phyloP scores from a whole-genome alignment of 2,797 vertebrate species.

The Pseudochirops cupreus region DNA sequence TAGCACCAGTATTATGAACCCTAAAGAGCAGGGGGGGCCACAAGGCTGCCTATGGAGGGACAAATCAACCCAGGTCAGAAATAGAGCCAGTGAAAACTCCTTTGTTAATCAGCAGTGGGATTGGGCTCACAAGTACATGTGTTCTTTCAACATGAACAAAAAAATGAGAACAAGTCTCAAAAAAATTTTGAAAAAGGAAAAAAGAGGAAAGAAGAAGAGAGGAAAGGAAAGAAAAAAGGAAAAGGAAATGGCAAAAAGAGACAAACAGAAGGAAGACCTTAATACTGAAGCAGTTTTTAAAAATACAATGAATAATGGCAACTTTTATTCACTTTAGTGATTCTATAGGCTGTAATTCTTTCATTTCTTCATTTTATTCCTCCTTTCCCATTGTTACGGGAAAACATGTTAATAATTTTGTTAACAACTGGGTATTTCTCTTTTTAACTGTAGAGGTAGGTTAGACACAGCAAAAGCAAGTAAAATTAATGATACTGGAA shows the following conservation, averaged over 20 bases:
- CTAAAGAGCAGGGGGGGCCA: neutral
- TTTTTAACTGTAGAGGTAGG: constrained; percentile 50
- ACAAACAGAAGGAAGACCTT: neutral
- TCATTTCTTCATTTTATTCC: constrained; percentile 44
- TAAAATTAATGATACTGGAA: neutral
- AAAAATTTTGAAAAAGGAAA: neutral
- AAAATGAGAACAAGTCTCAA: neutral
- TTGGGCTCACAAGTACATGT: neutral
- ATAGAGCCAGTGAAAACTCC: neutral
- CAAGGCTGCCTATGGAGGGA: neutral
- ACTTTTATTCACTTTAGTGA: constrained; percentile 50
- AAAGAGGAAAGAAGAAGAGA: neutral
- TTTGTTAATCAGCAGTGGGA: neutral
- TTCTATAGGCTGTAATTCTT: constrained; percentile 15
- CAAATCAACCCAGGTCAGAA: neutral
- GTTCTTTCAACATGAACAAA: neutral
- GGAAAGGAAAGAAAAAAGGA: constrained; percentile 51
- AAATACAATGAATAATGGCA: neutral
- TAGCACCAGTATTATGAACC: neutral
- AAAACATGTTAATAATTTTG: constrained; percentile 27
- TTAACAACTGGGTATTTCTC: constrained; percentile 20
- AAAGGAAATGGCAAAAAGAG: neutral
- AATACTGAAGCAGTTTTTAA: neutral
- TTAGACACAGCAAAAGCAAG: constrained; percentile 45
- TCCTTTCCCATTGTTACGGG: neutral